phyloP scores from a whole-genome alignment of 2,888 invertebrate genomes.

The Diplazon laetatorius region DNA sequence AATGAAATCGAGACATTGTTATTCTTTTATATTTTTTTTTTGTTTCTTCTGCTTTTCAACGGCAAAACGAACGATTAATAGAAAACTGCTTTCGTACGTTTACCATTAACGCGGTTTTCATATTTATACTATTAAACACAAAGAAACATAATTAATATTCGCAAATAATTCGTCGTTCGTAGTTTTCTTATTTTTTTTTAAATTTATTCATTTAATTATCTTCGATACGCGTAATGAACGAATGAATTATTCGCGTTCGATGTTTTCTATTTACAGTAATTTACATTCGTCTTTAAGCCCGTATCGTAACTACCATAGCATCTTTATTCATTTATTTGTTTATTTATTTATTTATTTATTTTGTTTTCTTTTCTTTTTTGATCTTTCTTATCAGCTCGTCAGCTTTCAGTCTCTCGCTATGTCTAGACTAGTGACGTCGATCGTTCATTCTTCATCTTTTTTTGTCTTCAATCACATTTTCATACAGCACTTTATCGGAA shows the following conservation, averaged over 20 bases:
- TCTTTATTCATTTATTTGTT: conserved; percentile 47
- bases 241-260: conserved; percentile 73
- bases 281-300: conserved; percentile 70
- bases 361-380: too few species aligned
- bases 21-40: conserved; percentile 2
- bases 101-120: conserved; percentile 60
- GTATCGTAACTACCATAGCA: conserved; percentile 59
- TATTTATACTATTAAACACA: conserved; percentile 76
- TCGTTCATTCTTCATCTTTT: conserved; percentile 34
- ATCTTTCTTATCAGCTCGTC: conserved; percentile 35
- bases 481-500: conserved; percentile 29
- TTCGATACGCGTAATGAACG: conserved; percentile 63
- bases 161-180: conserved; percentile 70
- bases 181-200: too few species aligned
- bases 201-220: conserved; percentile 19
- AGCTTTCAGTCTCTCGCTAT: conserved; percentile 60
- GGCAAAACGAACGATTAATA: conserved; percentile 48
- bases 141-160: conserved; percentile 69
- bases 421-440: conserved; percentile 51
- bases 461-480: conserved; percentile 43
- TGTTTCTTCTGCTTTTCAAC: conserved; percentile 33
- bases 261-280: conserved; percentile 77
- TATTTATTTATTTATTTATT: conserved; percentile 22
- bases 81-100: conserved; percentile 38
- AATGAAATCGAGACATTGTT: too few species aligned